Base-by-base conservation (phyloP, 2,888 invertebrate species). In the Caradrina clavipalpis region DNA sequence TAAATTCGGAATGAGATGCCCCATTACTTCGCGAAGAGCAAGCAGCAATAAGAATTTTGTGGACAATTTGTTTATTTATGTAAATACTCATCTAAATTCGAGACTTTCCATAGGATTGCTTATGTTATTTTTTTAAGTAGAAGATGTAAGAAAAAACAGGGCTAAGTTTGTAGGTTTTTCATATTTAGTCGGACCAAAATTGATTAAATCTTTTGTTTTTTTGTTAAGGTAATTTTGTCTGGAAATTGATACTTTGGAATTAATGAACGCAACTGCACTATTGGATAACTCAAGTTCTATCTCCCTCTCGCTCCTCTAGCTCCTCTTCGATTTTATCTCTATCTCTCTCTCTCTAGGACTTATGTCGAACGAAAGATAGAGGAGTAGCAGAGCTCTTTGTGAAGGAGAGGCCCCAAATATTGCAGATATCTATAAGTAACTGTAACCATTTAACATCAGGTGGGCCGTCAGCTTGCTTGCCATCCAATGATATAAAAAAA, bases 21-120 rank as follows among this genome's bases (percentile, higher is more conserved):
- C 63, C 70, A 67, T 78, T 83, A 61, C 64, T 56, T 59, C n/a
- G 15, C 54, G 45, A 65, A 78, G 57, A 59, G 54, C 7, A 15
- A 21, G 45, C 54, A 26, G 31, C 69, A 47, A 69, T 35, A 21
- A 10, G 8, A 72, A 19, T 59, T 51, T 62, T 55, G 35, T 21
- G 53, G 42, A 31, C 50, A 35, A 73, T 79, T 79, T 72, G 31
- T 73, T 61, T 72, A 56, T 57, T 47, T 61, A 53, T 51, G 47
- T 19, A 19, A 7, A 4, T 35, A 39, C 19, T 51, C 6, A 26
- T 69, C 72, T 76, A 50, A 68, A 58, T 76, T 31, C 26, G 53
- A 47, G 15, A 21, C 49, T 67, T 68, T 17, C 6, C 31, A 17
- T 8, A n/a, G 17, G n/a, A 47, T 1, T 49, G n/a, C 45, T 49